These are phyloP conservation scores for Nesospiza acunhae DNA, from an alignment of 2,113 vertebrate species.

Conservation along the genomic window DNA sequence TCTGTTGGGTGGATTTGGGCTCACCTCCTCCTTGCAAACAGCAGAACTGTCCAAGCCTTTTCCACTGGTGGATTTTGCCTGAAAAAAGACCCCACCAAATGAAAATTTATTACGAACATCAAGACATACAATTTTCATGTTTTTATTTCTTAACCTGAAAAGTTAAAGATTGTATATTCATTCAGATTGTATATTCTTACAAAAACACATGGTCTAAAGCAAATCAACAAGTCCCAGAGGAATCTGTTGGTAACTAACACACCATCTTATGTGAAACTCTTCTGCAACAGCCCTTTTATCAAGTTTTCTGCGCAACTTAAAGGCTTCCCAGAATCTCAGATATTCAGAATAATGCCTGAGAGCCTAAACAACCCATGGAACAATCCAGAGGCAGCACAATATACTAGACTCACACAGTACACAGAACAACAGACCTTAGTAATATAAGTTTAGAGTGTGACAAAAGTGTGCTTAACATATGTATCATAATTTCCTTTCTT, in stretches of 20 bases:
- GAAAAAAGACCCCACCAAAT: background rate
- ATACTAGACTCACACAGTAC: background rate
- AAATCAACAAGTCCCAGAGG: background rate
- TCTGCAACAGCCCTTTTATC: background rate
- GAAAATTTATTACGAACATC: background rate
- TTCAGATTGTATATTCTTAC: background rate
- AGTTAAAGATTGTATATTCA: background rate
- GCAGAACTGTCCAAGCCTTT: conserved; percentile 61
- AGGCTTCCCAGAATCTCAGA: background rate
- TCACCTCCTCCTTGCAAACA: conserved; percentile 47
- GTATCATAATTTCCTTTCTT: background rate
- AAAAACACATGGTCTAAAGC: background rate
- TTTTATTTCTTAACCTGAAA: background rate
- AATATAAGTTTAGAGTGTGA: background rate
- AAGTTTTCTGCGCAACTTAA: background rate
- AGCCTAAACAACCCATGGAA: background rate
- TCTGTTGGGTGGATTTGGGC: conserved; percentile 8
- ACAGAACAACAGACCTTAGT: background rate
- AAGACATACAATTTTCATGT: background rate
- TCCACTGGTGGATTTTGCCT: conserved; percentile 67
- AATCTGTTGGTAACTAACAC: background rate
- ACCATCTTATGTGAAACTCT: background rate
- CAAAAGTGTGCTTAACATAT: background rate
- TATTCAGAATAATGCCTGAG: background rate
- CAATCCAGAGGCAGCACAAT: background rate